Base-by-base conservation (phyloP, 2,888 invertebrate species). In the Bellardia pandia region DNA sequence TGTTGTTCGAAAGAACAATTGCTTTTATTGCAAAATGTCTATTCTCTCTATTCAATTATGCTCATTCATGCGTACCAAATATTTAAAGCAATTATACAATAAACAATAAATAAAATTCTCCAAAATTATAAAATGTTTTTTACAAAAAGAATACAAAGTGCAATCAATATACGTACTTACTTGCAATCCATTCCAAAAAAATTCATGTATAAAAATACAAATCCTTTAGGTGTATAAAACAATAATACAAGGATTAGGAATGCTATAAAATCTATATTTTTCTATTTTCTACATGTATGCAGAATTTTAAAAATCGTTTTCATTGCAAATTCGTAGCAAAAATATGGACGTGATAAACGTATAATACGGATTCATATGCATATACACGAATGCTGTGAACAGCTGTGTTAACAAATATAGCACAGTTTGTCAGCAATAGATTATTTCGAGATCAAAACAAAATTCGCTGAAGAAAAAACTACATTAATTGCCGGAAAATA, bases 231-330 rank as follows among this genome's bases (percentile, higher is more conserved):
- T 23, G 23, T 23, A 23, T 23, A 23, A 23, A 1, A 23, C 23
- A 40, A 53, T 7, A 56, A 56, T 69, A 37, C 60, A 78, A 78
- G 69, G 37, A 69, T 78, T 53, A 69, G 48, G 45, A 60, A 40
- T 37, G 58, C 69, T 69, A 78, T 69, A 58, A 78, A 78, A 58
- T 78, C 48, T 69, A 33, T 69, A 60, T 48, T 53, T 76, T 76
- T 66, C 42, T 68, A 68, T 66, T n/a, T 66, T 48, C 8, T 58
- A 16, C 37, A 66, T 42, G 76, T 56, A 14, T 30, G 2, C 23
- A 11, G 13, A 66, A 77, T 42, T 53, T 53, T 14, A 1, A 11
- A 64, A 51, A 76, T 37, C 56, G 40, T 42, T 66, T 76, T 66
- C n/a, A 42, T 64, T 23, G 30, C 66, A 66, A 53, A 53, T 9